Percentiles rank a stretch among this genome's conserved stretches.
Evolutionary conservation across 2,797 vertebrate species (phyloP).

Genomic region (Rhynchonycteris naso): DNA sequence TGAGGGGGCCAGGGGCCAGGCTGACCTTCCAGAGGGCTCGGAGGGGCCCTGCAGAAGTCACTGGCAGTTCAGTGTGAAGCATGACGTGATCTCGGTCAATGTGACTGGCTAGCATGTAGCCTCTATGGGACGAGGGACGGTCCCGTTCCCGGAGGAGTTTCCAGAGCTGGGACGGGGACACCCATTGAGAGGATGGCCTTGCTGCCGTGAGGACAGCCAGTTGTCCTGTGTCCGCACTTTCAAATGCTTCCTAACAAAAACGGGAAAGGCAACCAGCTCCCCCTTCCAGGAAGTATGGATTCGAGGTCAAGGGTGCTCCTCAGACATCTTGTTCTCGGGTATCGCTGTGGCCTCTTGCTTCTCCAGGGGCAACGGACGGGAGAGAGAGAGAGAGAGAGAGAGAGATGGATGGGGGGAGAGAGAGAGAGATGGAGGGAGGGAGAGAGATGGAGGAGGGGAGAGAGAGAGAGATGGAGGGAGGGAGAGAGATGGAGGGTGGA

Average conservation of each 20-base stretch:
- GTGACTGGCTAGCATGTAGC: neutral
- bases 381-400: neutral
- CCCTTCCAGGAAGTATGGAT: neutral
- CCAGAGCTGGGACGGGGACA: neutral
- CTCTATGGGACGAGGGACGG: neutral
- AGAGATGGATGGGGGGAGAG: too few species aligned
- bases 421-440: too few species aligned
- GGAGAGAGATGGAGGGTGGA: too few species aligned
- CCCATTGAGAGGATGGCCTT: neutral
- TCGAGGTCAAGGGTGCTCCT: too few species aligned
- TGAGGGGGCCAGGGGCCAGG: too few species aligned
- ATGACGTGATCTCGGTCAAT: neutral
- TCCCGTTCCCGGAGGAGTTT: neutral
- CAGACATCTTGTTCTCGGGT: too few species aligned
- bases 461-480: too few species aligned
- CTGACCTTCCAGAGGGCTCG: neutral
- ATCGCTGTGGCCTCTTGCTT: neutral
- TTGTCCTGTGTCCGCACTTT: neutral
- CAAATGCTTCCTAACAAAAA: neutral
- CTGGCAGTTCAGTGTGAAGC: neutral
- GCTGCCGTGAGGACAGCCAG: neutral
- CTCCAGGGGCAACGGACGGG: neutral
- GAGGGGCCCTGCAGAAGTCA: neutral
- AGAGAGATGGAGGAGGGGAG: too few species aligned
- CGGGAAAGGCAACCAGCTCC: neutral